Evolutionary conservation across 2,888 invertebrate species (phyloP).

Genomic region (Latheticus oryzae): DNA sequence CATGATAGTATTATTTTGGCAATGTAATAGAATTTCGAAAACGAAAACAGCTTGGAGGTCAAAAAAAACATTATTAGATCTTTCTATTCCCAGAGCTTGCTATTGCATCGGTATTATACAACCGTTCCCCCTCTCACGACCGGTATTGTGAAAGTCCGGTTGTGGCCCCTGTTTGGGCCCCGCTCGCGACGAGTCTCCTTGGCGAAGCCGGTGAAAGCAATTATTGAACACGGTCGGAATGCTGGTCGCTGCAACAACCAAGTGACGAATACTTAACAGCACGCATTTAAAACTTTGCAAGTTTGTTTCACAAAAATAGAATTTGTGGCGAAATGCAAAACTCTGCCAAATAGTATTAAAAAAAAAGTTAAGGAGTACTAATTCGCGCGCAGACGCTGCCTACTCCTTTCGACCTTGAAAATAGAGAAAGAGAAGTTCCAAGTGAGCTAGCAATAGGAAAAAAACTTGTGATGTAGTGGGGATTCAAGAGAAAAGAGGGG

Average conservation of each 20-base stretch:
- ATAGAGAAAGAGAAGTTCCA: constrained; percentile 63
- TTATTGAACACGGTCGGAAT: constrained; percentile 54
- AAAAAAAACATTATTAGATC: constrained; percentile 52
- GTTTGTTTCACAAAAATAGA: constrained; percentile 58
- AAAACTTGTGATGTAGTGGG: constrained; percentile 59
- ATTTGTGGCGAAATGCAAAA: constrained; percentile 54
- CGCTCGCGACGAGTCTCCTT: constrained; percentile 63
- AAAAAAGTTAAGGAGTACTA: constrained; percentile 45
- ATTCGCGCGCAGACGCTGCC: constrained; percentile 54
- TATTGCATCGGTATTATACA: constrained; percentile 65
- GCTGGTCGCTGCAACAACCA: constrained; percentile 53
- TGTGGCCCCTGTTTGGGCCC: constrained; percentile 63
- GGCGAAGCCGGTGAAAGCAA: constrained; percentile 65
- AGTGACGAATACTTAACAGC: constrained; percentile 54
- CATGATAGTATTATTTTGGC: too few species aligned
- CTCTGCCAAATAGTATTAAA: constrained; percentile 48
- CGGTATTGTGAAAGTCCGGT: constrained; percentile 65
- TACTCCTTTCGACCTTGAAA: constrained; percentile 64
- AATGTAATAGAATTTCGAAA: neutral
- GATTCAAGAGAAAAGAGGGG: constrained; percentile 64
- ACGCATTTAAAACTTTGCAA: constrained; percentile 43
- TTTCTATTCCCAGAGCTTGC: constrained; percentile 56
- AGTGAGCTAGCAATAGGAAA: constrained; percentile 64
- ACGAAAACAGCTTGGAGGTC: constrained; percentile 13
- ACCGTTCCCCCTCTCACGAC: constrained; percentile 60